A percentile compares a stretch with the other conserved stretches of the same genome.
These are phyloP conservation scores for Orchesellides sinensis DNA, from an alignment of 2,888 invertebrate species.

Conservation along the genomic window DNA sequence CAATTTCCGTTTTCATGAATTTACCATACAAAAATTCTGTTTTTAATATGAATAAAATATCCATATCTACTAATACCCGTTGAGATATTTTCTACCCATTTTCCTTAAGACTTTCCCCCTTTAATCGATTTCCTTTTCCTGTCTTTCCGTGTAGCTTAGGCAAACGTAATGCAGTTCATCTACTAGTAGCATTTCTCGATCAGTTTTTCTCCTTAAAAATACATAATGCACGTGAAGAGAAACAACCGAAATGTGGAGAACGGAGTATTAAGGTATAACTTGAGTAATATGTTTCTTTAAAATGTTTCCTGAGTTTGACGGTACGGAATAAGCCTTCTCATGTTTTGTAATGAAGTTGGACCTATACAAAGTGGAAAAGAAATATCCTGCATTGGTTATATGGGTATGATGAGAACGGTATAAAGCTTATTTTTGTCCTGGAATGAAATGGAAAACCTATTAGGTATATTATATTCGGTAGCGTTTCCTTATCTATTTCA, in stretches of 20 bases:
- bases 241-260: neutral
- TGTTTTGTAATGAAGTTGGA: slow-evolving; percentile 57
- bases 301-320: slow-evolving; percentile 52
- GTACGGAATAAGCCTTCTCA: slow-evolving; percentile 56
- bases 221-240: neutral
- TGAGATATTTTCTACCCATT: slow-evolving; percentile 44
- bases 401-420: neutral
- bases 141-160: slow-evolving; percentile 29
- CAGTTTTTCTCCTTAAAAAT: slow-evolving; percentile 2
- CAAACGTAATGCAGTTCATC: slow-evolving; percentile 21
- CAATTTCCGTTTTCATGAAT: slow-evolving; percentile 60
- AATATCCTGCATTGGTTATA: neutral
- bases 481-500: no score
- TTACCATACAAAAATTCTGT: slow-evolving; percentile 33
- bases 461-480: no score
- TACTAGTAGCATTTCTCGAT: neutral
- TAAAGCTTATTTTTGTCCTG: no score
- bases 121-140: slow-evolving; percentile 62
- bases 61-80: slow-evolving; percentile 28
- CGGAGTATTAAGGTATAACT: slow-evolving; percentile 11
- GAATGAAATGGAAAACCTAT: neutral
- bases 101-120: slow-evolving; percentile 49
- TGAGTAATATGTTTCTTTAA: slow-evolving; percentile 52
- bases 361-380: neutral
- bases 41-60: slow-evolving; percentile 59